These are phyloP conservation scores for Dendroctonus ponderosae DNA, from an alignment of 1,140 invertebrate species.

Conservation along the genomic window DNA sequence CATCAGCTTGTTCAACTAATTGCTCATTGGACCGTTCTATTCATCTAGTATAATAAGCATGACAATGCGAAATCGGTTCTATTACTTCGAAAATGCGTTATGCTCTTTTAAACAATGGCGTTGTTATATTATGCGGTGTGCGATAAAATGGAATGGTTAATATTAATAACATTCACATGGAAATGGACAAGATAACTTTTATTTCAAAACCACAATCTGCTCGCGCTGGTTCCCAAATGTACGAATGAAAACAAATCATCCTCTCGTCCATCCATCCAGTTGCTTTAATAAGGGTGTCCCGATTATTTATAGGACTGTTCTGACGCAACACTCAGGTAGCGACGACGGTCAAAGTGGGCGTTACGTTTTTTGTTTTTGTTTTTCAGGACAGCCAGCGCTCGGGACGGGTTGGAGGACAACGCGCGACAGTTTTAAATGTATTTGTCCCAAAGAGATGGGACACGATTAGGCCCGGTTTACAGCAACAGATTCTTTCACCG, in stretches of 20 bases:
- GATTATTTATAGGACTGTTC: slow-evolving; percentile 46
- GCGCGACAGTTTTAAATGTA: slow-evolving; percentile 44
- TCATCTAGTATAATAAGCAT: slow-evolving; percentile 28
- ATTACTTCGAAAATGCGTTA: slow-evolving; percentile 11
- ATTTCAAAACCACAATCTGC: too few relatives aligned
- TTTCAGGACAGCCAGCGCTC: slow-evolving; percentile 27
- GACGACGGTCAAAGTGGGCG: slow-evolving; percentile 46
- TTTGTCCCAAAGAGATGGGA: slow-evolving; percentile 8
- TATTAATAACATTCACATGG: too few relatives aligned
- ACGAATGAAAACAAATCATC: too few relatives aligned
- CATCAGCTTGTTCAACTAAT: slow-evolving; percentile 26
- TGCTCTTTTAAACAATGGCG: neutral
- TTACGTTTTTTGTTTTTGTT: slow-evolving; percentile 43
- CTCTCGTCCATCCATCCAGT: slow-evolving; percentile 10
- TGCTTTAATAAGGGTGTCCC: slow-evolving; percentile 48
- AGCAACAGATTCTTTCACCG: neutral
- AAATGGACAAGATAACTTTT: too few relatives aligned
- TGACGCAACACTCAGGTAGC: slow-evolving; percentile 49
- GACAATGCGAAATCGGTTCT: slow-evolving; percentile 15
- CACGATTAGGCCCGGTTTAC: slow-evolving; percentile 14
- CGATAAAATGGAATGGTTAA: too few relatives aligned
- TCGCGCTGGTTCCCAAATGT: too few relatives aligned
- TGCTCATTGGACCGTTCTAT: slow-evolving; percentile 13
- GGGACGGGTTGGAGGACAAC: slow-evolving; percentile 38
- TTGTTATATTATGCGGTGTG: too few relatives aligned